These are phyloP conservation scores for Eulemur mongoz DNA, from an alignment of 2,797 vertebrate species.

Conservation along the genomic window DNA sequence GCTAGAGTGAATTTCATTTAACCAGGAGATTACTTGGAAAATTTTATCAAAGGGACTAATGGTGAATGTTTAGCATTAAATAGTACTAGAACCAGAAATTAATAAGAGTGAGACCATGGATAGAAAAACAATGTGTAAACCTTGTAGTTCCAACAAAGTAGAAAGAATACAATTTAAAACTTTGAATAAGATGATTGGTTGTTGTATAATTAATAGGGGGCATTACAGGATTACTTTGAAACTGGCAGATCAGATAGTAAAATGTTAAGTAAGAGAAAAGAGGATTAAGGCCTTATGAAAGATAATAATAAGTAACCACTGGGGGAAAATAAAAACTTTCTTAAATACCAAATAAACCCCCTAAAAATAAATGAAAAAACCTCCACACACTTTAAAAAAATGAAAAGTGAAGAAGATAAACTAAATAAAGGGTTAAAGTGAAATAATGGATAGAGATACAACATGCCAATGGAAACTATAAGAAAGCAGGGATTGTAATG, in stretches of 20 bases:
- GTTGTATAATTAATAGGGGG: neutral
- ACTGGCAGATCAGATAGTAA: neutral
- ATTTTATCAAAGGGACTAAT: neutral
- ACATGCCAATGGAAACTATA: neutral
- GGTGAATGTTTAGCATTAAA: neutral
- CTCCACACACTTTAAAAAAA: neutral
- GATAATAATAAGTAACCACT: neutral
- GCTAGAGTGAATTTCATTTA: neutral
- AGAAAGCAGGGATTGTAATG: neutral
- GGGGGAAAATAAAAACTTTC: neutral
- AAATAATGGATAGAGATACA: neutral
- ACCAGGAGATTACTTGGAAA: neutral
- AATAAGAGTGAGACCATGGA: neutral
- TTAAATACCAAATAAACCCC: neutral
- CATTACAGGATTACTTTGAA: neutral
- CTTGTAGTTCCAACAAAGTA: neutral
- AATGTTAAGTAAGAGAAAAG: neutral
- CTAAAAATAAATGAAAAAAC: neutral
- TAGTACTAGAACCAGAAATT: neutral
- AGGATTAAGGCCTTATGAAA: neutral
- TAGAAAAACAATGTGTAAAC: neutral
- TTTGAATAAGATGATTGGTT: neutral
- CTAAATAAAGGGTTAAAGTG: neutral
- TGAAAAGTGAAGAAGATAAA: neutral
- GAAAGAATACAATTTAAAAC: neutral